Conservation (phyloP, 2,888 invertebrate species). For the Thalpophila matura region DNA sequence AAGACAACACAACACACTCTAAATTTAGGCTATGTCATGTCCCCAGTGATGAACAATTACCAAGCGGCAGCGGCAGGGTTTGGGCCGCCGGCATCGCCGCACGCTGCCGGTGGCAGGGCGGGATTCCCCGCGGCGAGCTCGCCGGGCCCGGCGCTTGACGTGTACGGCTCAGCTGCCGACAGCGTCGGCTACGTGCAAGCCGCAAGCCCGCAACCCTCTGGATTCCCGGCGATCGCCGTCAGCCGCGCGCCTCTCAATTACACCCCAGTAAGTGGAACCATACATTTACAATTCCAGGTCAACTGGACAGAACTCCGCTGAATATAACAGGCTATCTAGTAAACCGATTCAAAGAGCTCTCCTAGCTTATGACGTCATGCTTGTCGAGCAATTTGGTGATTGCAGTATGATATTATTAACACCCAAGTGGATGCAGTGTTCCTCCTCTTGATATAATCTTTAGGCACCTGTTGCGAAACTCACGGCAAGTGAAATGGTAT, state of each 20-base stretch:
- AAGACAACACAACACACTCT: conserved; percentile 19
- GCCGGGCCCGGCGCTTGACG: conserved; percentile 97
- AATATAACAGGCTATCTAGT: neutral
- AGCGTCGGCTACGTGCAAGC: conserved; percentile 99
- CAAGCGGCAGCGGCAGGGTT: conserved; percentile 95
- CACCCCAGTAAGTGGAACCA: conserved; percentile 94
- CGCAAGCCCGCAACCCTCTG: conserved; percentile 98
- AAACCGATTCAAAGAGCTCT: conserved; percentile 13
- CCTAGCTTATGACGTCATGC: conserved; percentile 20
- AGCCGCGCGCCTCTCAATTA: conserved; percentile 98
- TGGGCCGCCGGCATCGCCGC: conserved; percentile 96
- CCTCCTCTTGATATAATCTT: conserved; percentile 28
- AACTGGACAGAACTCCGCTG: neutral
- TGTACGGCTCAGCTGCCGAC: conserved; percentile 97
- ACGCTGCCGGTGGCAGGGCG: conserved; percentile 93
- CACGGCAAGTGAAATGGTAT: conserved; percentile 27
- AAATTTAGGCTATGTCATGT: conserved; percentile 60
- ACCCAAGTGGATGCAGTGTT: conserved; percentile 21
- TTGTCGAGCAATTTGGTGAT: conserved; percentile 23
- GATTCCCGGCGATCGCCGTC: conserved; percentile 98
- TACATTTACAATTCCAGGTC: conserved; percentile 1
- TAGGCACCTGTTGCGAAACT: conserved; percentile 49
- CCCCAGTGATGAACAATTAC: conserved; percentile 98
- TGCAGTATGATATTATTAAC: conserved; percentile 27
- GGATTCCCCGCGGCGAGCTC: conserved; percentile 98